These are phyloP conservation scores for Delphinus delphis DNA, from an alignment of 2,113 vertebrate genomes.

Conservation along the genomic window DNA sequence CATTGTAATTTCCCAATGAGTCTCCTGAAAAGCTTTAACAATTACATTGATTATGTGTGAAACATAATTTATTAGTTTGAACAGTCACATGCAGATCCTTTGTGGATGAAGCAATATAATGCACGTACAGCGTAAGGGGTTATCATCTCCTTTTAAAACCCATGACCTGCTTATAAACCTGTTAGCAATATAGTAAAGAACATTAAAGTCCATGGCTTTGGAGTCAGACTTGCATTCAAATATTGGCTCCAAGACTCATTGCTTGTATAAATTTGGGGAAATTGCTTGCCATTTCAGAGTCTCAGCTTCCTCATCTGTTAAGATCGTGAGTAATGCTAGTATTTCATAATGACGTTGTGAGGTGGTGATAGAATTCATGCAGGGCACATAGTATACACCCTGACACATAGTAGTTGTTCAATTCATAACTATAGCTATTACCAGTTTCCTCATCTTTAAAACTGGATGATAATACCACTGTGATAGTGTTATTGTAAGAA, in stretches of 20 bases:
- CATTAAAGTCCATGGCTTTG: neutral
- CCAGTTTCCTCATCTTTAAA: neutral
- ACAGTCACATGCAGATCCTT: neutral
- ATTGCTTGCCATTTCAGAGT: neutral
- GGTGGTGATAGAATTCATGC: neutral
- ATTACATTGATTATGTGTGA: neutral
- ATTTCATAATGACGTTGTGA: neutral
- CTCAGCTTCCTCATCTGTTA: neutral
- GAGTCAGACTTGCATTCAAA: neutral
- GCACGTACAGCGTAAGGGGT: neutral
- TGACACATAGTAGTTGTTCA: neutral
- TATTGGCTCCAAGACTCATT: neutral
- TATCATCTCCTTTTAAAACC: neutral
- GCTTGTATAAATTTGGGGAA: neutral
- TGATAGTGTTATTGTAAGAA: neutral
- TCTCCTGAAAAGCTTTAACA: neutral
- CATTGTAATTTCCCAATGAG: neutral
- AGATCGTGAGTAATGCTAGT: neutral
- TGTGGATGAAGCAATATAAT: neutral
- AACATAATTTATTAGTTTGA: neutral
- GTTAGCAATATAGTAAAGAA: neutral
- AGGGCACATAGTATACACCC: rapidly evolving
- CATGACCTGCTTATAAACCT: neutral
- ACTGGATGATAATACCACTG: neutral
- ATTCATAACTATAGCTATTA: neutral